phyloP scores from a whole-genome alignment of 2,888 invertebrate genomes.

The Nineta flava region DNA sequence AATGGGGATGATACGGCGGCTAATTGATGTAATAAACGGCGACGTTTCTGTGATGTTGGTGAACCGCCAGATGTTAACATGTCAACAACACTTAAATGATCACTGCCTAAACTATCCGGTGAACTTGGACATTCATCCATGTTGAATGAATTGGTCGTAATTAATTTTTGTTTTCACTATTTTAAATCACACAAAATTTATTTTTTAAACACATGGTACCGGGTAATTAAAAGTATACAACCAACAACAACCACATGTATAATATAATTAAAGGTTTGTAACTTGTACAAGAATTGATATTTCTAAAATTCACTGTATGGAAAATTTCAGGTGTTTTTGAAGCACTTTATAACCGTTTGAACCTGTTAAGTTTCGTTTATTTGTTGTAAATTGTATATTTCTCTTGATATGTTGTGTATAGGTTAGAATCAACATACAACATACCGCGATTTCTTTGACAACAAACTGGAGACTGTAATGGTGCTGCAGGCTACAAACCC shows the following conservation, averaged over 20 bases:
- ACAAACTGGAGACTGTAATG: constrained; percentile 4
- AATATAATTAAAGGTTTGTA: too few species aligned
- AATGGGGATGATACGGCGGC: not conserved
- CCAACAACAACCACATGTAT: too few species aligned
- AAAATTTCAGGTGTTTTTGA: too few species aligned
- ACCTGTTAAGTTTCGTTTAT: too few species aligned
- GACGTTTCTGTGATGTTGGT: not conserved
- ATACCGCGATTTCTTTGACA: constrained; percentile 3
- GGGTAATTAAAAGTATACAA: too few species aligned
- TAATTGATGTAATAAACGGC: constrained; percentile 2
- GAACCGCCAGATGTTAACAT: not conserved
- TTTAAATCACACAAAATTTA: not conserved
- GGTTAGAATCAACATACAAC: too few species aligned
- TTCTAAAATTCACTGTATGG: too few species aligned
- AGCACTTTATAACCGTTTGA: too few species aligned
- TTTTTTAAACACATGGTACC: not conserved
- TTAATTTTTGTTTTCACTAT: too few species aligned
- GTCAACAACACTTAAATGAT: constrained; percentile 7
- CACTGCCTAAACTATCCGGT: constrained; percentile 6
- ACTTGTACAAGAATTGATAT: too few species aligned
- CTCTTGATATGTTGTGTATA: too few species aligned
- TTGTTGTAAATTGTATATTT: too few species aligned
- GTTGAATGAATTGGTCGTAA: not conserved
- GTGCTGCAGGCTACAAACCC: constrained; percentile 7
- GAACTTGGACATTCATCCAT: constrained; percentile 5